A percentile compares a stretch with the other conserved stretches of the same genome.
These are phyloP conservation scores for Bergia puertoricense DNA, from an alignment of 92 coral and sea anemone genomes.

Conservation along the genomic window DNA sequence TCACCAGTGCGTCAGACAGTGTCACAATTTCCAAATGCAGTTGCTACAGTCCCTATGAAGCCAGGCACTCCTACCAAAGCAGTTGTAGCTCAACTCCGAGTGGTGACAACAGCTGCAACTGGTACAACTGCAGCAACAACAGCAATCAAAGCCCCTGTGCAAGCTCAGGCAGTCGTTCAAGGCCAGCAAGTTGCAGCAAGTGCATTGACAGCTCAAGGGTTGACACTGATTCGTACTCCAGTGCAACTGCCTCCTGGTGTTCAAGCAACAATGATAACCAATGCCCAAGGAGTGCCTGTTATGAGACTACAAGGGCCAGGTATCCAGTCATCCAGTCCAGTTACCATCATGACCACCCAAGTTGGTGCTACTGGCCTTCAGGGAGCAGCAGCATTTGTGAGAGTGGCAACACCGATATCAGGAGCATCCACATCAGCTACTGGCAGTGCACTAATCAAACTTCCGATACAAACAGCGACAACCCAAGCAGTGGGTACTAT, in stretches of 20 bases:
- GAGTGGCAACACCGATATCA: slow-evolving; percentile 68
- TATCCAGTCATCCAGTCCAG: slow-evolving; percentile 71
- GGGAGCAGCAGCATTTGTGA: slow-evolving; percentile 78
- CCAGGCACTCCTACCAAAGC: slow-evolving; percentile 48
- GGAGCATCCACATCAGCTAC: slow-evolving; percentile 50
- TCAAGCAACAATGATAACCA: slow-evolving; percentile 94
- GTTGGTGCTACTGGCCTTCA: slow-evolving; percentile 76
- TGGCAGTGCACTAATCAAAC: slow-evolving; percentile 57
- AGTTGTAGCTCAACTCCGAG: slow-evolving; percentile 39
- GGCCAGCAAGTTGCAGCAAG: slow-evolving; percentile 59
- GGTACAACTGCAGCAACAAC: slow-evolving; percentile 51
- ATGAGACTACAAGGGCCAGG: slow-evolving; percentile 95
- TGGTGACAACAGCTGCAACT: slow-evolving; percentile 46
- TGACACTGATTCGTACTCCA: slow-evolving; percentile 83
- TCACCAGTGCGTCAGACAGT: slow-evolving; percentile 32
- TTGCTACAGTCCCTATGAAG: slow-evolving; percentile 23
- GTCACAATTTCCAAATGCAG: slow-evolving; percentile 11
- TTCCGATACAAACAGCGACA: slow-evolving; percentile 64
- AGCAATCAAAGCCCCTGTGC: slow-evolving; percentile 53
- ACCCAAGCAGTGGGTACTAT: slow-evolving; percentile 50
- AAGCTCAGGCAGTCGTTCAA: slow-evolving; percentile 71
- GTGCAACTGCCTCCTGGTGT: slow-evolving; percentile 90
- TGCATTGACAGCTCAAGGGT: slow-evolving; percentile 73
- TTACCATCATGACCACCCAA: slow-evolving; percentile 74
- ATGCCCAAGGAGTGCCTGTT: slow-evolving; percentile 93